phyloP scores from a whole-genome alignment of 2,888 invertebrate species.

The Ceratothoa steindachneri region DNA sequence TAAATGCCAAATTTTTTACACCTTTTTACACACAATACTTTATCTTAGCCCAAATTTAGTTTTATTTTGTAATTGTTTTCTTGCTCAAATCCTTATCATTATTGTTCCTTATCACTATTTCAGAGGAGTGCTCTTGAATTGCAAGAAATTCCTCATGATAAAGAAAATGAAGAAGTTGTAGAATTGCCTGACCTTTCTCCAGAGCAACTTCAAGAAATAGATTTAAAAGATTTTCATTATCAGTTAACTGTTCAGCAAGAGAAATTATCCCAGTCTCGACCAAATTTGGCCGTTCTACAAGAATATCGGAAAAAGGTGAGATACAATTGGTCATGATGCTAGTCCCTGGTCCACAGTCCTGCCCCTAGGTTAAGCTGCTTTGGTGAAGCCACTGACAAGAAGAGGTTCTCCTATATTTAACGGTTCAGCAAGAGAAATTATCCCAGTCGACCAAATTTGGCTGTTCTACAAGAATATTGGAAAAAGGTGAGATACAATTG shows the following conservation, averaged over 20 bases:
- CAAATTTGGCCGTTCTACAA: conserved; percentile 63
- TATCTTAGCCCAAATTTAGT: too few species aligned
- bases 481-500: conserved; percentile 52
- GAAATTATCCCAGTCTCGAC: conserved; percentile 53
- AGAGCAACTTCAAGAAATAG: conserved; percentile 62
- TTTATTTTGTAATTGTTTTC: too few species aligned
- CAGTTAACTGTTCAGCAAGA: conserved; percentile 67
- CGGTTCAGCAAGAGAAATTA: conserved; percentile 62
- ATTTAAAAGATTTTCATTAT: conserved; percentile 59
- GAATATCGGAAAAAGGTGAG: conserved; percentile 59
- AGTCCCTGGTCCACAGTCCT: too few species aligned
- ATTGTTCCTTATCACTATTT: too few species aligned
- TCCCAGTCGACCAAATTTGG: conserved; percentile 56
- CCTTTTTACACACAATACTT: too few species aligned
- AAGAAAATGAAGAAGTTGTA: conserved; percentile 56
- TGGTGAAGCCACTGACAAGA: too few species aligned
- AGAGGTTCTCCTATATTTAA: too few species aligned
- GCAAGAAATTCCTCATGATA: conserved; percentile 58
- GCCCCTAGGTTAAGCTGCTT: too few species aligned
- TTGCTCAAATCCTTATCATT: too few species aligned
- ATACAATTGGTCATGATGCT: too few species aligned
- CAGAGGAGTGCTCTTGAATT: conserved; percentile 61
- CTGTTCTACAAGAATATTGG: conserved; percentile 65
- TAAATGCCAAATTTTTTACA: too few species aligned
- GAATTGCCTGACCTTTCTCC: conserved; percentile 60